Base-by-base conservation (phyloP, 2,888 invertebrate species). In the Lycia hirtaria region DNA sequence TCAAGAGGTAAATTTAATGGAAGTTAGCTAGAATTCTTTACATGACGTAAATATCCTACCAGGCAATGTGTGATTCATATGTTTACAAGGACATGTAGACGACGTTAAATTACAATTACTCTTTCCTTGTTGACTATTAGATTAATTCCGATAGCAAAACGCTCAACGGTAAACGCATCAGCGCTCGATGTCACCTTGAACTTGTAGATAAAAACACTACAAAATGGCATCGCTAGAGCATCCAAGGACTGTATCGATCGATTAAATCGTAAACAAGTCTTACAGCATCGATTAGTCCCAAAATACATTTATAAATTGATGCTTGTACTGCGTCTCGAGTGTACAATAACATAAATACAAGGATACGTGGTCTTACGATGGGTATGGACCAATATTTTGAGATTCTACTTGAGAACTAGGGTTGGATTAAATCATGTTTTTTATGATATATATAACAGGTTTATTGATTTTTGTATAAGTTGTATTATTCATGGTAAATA, bases 241-340 rank as follows among this genome's bases (percentile, higher is more conserved):
- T 17, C 22, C 52, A 52, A 52, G 57, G 57, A 24, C 48, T 37
- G 4, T 7, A 48, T 43, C 30, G 14, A 52, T 52, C 52, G 57
- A 58, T 53, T 17, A 19, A 37, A 51, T 43, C 35, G 43, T 37
- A 47, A 44, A 55, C 41, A 43, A 24, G 4, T 24, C 22, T 57
- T 45, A 45, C 44, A 48, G 43, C 28, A 45, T 5, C 19, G 35
- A 37, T 14, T 43, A 7, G 28, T 47, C 32, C n/a, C 44, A 48
- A 48, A 58, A 38, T 43, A 49, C 33, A 32, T 37, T 6, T 41
- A 33, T 17, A 52, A 53, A 53, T 58, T 52, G 52, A 58, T 58
- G 52, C 6, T 33, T 48, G 38, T 32, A 41, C 45, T 2, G 20
- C n/a, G n/a, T n/a, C n/a, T n/a, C n/a, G n/a, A n/a, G n/a, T n/a